Evolutionary conservation across 2,888 invertebrate genomes (phyloP).

Genomic region (Baccha elongata): DNA sequence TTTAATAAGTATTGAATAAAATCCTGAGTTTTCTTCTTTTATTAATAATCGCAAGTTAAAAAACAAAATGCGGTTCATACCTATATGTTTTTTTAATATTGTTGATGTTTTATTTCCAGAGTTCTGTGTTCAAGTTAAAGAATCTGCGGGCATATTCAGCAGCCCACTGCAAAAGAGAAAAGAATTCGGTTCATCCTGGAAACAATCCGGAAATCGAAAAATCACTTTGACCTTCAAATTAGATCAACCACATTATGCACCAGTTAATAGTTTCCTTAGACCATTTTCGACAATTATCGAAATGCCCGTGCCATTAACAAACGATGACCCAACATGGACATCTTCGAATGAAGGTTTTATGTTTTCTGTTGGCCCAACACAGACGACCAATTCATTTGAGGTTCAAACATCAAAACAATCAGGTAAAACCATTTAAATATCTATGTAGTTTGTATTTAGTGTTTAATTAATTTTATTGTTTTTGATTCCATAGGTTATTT

Average conservation of each 20-base stretch:
- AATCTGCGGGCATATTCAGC: not conserved
- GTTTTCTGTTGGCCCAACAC: not conserved
- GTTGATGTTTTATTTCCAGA: slow-evolving; percentile 19
- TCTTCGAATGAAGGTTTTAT: not conserved
- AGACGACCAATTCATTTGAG: not conserved
- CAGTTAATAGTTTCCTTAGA: not conserved
- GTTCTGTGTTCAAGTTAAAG: not conserved
- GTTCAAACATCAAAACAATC: not conserved
- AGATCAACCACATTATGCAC: not conserved
- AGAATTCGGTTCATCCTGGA: not conserved
- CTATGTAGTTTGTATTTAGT: too few relatives aligned
- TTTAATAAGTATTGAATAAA: too few relatives aligned
- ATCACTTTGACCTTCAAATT: slow-evolving; percentile 6
- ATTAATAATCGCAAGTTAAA: too few relatives aligned
- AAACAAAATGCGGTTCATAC: too few relatives aligned
- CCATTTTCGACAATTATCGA: not conserved
- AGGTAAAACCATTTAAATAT: not conserved
- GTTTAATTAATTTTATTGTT: too few relatives aligned
- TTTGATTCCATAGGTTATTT: too few relatives aligned
- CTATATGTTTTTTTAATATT: too few relatives aligned
- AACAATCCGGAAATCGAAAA: not conserved
- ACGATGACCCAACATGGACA: not conserved
- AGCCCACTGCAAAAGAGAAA: too few relatives aligned
- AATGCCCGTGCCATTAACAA: not conserved
- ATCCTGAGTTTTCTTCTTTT: too few relatives aligned